Conservation (phyloP, 1,140 invertebrate genomes). For the Magallana angulata region DNA sequence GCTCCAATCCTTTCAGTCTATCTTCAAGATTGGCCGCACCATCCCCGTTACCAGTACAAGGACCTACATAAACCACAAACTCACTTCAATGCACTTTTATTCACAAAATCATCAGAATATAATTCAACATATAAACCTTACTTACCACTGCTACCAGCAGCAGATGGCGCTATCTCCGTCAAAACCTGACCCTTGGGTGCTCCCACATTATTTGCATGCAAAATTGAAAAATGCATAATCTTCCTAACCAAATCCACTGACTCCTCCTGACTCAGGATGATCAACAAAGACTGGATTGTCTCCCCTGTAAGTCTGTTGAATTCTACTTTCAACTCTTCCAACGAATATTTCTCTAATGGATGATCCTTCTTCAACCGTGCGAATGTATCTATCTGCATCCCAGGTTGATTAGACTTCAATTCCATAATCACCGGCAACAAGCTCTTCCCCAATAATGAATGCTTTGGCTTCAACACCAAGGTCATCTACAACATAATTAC, state of each 20-base stretch:
- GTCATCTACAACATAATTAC: not conserved
- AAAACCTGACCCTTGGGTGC: conserved; percentile 2
- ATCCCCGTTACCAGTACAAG: too few relatives aligned
- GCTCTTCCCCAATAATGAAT: conserved; percentile 25
- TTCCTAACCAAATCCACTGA: not conserved
- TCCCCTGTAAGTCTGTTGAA: conserved; percentile 39
- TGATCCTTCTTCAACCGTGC: conserved; percentile 30
- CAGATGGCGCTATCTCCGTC: not conserved
- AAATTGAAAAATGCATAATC: conserved; percentile 33
- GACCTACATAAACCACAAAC: not conserved
- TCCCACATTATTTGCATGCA: conserved; percentile 16
- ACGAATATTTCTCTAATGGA: conserved; percentile 10
- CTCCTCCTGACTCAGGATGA: not conserved
- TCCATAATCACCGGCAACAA: conserved; percentile 15
- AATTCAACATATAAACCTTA: not conserved
- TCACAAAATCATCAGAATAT: not conserved
- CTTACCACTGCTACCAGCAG: not conserved
- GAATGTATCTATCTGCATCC: not conserved
- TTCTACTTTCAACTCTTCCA: conserved; percentile 13
- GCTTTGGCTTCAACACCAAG: conserved; percentile 41
- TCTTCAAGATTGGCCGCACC: not conserved
- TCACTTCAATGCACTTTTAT: not conserved
- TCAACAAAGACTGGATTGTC: not conserved
- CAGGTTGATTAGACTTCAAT: not conserved
- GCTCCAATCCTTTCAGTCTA: conserved; percentile 4